Percentiles rank a stretch among this genome's conserved stretches.
Evolutionary conservation across 2,797 vertebrate species (phyloP).

Genomic region (Myotis findleyi): DNA sequence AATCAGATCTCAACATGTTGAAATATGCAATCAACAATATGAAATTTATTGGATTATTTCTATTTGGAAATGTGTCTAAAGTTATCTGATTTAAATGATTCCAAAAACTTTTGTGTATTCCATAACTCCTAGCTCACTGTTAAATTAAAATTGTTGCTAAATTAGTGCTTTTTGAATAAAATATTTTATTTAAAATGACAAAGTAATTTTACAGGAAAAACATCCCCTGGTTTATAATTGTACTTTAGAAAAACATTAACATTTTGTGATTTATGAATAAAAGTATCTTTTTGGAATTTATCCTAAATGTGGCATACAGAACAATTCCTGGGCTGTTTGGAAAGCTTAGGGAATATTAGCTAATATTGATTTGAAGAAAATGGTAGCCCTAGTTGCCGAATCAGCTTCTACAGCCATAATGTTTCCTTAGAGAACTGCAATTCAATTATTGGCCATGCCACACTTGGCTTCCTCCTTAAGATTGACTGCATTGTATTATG

Average conservation of each 20-base stretch:
- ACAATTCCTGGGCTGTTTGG: neutral
- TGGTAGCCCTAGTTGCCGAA: neutral
- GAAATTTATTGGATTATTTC: neutral
- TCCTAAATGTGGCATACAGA: neutral
- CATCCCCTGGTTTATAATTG: neutral
- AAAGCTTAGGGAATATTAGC: neutral
- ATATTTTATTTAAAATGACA: slow-evolving; percentile 26
- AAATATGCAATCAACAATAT: neutral
- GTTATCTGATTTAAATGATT: neutral
- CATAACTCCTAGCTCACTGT: neutral
- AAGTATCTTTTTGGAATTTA: neutral
- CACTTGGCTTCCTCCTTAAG: slow-evolving; percentile 2
- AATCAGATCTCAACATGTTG: neutral
- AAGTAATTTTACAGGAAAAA: neutral
- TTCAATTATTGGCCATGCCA: neutral
- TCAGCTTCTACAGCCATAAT: neutral
- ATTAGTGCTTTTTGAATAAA: neutral
- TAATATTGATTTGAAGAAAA: slow-evolving; percentile 21
- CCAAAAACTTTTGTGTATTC: neutral
- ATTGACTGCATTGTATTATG: neutral
- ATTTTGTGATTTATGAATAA: neutral
- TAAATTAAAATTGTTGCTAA: slow-evolving; percentile 15
- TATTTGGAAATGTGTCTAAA: neutral
- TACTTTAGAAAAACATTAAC: neutral
- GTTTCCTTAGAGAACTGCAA: slow-evolving; percentile 14